phyloP scores from a whole-genome alignment of 2,797 vertebrate genomes.

The Uromys caudimaculatus region DNA sequence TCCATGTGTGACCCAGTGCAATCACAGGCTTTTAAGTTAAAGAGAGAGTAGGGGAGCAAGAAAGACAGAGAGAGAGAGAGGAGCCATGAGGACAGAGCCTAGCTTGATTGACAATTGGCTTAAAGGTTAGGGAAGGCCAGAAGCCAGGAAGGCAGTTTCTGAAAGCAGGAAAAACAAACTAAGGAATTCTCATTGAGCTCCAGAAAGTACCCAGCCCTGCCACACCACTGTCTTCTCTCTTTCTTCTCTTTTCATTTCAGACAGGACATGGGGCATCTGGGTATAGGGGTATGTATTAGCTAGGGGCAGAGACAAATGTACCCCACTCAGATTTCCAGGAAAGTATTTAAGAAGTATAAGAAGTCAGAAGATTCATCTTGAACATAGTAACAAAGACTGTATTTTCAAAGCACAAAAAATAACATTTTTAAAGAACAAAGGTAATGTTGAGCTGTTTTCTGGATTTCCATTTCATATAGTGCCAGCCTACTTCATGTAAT shows the following conservation, averaged over 20 bases:
- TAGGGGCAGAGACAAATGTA: not conserved
- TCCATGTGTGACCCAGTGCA: accelerated
- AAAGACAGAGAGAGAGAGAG: not conserved
- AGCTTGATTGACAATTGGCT: not conserved
- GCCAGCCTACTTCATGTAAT: not conserved
- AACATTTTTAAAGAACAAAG: not conserved
- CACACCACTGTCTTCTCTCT: not conserved
- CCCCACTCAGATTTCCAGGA: slow-evolving; percentile 17
- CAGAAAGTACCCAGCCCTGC: not conserved
- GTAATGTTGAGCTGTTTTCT: not conserved
- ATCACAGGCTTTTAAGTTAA: not conserved
- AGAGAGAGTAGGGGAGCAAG: not conserved
- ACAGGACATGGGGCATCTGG: not conserved
- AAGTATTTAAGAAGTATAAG: not conserved
- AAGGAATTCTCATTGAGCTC: not conserved
- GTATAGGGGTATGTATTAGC: not conserved
- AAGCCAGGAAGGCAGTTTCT: not conserved
- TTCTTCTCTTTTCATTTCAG: slow-evolving; percentile 18
- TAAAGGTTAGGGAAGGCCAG: not conserved
- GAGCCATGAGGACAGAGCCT: not conserved
- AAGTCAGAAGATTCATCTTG: not conserved
- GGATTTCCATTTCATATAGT: not conserved
- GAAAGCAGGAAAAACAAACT: not conserved
- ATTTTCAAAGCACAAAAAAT: not conserved
- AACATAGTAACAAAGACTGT: not conserved